Evolutionary conservation across 2,888 invertebrate genomes (phyloP), one percentile per base, ranked within the genome.

Genomic region (Catocala sponsa): DNA sequence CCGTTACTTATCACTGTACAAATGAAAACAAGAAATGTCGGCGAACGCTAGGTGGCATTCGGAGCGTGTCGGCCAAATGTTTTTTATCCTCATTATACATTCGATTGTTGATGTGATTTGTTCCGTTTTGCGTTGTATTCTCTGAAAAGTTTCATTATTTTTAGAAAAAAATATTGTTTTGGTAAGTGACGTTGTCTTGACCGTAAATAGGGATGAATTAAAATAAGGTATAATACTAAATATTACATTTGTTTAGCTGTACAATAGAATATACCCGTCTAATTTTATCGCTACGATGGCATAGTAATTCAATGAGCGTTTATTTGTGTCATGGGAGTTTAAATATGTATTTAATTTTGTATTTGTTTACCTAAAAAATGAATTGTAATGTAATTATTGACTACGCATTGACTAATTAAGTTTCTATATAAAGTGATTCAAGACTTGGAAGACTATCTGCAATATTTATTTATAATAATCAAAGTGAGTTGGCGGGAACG

Each of bases 81-180:
- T 91, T 91, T 92, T 91, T 90, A 87, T 83, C 73, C 76, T 86
- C 91, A 91, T 87, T 87, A 84, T 78, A 85, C 84, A 84, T 89
- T 87, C 84, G 88, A 87, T 88, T 88, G 84, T 87, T 87, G 86
- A 75, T 78, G 85, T 83, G 87, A 88, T 85, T 87, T 91, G 91
- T 91, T 89, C 88, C 87, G 87, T 89, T 91, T 92, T 86, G 87
- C 85, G 85, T 83, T 88, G 84, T 82, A 79, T 87, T 88, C 79
- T 81, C 68, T 64, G 78, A 80, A 80, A 83, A 84, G 82, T 80
- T 82, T 80, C 70, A 81, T 76, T 79, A 82, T 80, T 83, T 82
- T 80, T 80, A 81, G 81, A 89, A 89, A 91, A 86, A 88, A 85
- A 81, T 79, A 80, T 79, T 84, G 89, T 90, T 89, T 89, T 90